phyloP scores from a whole-genome alignment of 2,888 invertebrate species.

The Sycophila texana region DNA sequence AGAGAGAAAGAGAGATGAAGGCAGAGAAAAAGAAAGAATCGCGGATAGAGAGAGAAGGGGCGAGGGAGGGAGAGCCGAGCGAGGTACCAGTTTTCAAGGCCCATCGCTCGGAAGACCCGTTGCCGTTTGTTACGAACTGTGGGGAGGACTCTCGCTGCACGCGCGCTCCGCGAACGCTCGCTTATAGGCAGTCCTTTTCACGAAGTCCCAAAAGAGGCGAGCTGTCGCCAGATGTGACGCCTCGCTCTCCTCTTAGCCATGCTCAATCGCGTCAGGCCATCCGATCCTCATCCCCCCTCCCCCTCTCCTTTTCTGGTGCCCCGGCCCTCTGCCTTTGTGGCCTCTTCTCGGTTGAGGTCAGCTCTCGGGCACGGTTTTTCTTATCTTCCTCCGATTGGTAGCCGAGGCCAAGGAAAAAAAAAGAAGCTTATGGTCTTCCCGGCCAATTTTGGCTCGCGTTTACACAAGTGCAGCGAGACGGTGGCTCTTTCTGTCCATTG shows the following conservation, averaged over 20 bases:
- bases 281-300: conserved; percentile 41
- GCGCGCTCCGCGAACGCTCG: neutral
- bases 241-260: conserved; percentile 46
- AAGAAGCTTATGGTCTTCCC: neutral
- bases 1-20: conserved; percentile 18
- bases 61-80: conserved; percentile 13
- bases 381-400: conserved; percentile 39
- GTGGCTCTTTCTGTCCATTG: conserved; percentile 28
- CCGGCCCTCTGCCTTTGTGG: conserved; percentile 55
- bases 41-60: neutral
- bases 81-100: conserved; percentile 69
- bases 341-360: conserved; percentile 45
- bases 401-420: neutral
- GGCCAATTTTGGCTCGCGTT: conserved; percentile 61
- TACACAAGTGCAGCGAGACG: conserved; percentile 58
- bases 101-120: conserved; percentile 57
- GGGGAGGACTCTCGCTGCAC: conserved; percentile 3
- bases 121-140: conserved; percentile 66
- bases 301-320: neutral
- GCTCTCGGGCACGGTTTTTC: conserved; percentile 41
- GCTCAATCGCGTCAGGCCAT: conserved; percentile 46
- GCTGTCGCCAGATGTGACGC: conserved; percentile 61
- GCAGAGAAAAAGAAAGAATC: conserved; percentile 8
- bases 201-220: conserved; percentile 51
- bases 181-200: conserved; percentile 20